Evolutionary conservation across 2,888 invertebrate species (phyloP).

Genomic region (Nephrotoma appendiculata): DNA sequence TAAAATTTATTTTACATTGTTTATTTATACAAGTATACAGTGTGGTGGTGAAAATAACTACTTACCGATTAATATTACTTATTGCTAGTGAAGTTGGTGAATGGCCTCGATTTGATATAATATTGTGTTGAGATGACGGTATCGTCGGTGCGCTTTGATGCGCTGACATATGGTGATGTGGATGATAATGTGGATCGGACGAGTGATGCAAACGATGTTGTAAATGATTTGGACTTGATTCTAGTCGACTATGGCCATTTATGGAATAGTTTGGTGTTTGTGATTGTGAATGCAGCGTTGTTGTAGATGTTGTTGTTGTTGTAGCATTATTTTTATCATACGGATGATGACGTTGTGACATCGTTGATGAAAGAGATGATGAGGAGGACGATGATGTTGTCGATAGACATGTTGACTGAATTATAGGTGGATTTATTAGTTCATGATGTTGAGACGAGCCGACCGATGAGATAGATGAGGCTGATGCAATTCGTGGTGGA

Average conservation of each 20-base stretch:
- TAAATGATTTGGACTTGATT: conserved; percentile 21
- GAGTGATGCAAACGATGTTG: neutral
- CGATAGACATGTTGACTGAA: conserved; percentile 6
- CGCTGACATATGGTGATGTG: neutral
- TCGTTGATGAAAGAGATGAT: conserved; percentile 7
- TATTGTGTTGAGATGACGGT: conserved; percentile 14
- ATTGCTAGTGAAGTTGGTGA: conserved; percentile 18
- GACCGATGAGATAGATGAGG: conserved; percentile 4
- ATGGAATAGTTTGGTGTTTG: conserved; percentile 20
- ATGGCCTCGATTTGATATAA: conserved; percentile 19
- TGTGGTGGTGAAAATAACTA: conserved; percentile 12
- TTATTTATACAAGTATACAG: neutral
- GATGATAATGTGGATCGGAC: conserved; percentile 26
- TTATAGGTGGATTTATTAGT: conserved; percentile 4
- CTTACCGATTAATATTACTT: conserved; percentile 42
- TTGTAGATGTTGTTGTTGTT: conserved; percentile 2
- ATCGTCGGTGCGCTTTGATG: conserved; percentile 7
- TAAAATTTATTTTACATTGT: conserved; percentile 19
- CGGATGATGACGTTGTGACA: neutral
- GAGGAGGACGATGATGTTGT: conserved; percentile 8
- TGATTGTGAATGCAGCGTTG: conserved; percentile 13
- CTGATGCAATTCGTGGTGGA: conserved; percentile 11
- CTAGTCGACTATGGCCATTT: conserved; percentile 16
- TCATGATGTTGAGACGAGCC: conserved; percentile 12
- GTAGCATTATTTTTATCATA: neutral